Conservation (phyloP, 2,888 invertebrate genomes). For the Brachynemurus nebulosus region DNA sequence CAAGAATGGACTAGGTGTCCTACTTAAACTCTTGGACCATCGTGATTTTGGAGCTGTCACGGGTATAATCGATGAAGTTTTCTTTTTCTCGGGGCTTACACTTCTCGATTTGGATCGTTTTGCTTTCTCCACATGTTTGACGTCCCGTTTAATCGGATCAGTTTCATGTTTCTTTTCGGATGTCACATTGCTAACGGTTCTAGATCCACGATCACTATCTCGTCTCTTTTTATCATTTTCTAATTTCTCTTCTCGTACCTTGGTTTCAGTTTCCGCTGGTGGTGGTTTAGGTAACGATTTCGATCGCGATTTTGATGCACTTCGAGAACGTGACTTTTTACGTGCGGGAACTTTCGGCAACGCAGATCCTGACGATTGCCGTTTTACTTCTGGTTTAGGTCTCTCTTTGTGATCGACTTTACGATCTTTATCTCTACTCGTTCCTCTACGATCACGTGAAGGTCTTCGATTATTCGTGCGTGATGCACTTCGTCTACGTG, state of each 20-base stretch:
- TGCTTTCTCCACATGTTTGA: constrained; percentile 16
- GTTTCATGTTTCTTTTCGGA: constrained; percentile 18
- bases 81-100: constrained; percentile 24
- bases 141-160: constrained; percentile 14
- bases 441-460: constrained; percentile 4
- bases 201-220: constrained; percentile 16
- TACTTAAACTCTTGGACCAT: constrained; percentile 64
- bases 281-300: constrained; percentile 3
- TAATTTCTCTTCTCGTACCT: constrained; percentile 14
- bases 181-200: constrained; percentile 19
- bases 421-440: constrained; percentile 6
- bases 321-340: constrained; percentile 3
- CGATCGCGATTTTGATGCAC: neutral
- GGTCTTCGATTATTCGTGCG: constrained; percentile 5
- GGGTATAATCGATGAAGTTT: constrained; percentile 27
- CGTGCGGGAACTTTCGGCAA: neutral
- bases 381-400: neutral
- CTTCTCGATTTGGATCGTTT: constrained; percentile 29
- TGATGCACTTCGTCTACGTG: constrained; percentile 9
- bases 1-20: constrained; percentile 75
- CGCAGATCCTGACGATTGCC: neutral
- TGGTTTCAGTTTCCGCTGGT: constrained; percentile 7
- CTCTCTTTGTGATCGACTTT: neutral
- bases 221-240: constrained; percentile 19
- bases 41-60: constrained; percentile 29